phyloP scores from a whole-genome alignment of 2,888 invertebrate genomes.

The Carabus problematicus region DNA sequence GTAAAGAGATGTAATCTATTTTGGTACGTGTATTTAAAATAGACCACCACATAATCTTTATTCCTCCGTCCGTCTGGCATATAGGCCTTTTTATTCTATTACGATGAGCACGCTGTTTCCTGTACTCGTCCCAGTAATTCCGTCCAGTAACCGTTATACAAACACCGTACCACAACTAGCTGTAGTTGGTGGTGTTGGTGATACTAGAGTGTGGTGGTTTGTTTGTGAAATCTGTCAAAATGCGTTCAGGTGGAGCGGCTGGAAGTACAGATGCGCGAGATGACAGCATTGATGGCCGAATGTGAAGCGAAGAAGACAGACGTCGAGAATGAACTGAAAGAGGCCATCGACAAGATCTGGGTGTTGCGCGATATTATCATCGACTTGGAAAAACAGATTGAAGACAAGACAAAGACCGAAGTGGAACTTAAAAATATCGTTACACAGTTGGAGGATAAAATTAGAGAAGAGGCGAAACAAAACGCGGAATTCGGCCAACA shows the following conservation, averaged over 20 bases:
- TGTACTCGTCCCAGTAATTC: slow-evolving; percentile 6
- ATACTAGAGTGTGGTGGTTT: not conserved
- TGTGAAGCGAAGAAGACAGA: slow-evolving; percentile 69
- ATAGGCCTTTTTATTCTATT: slow-evolving; percentile 27
- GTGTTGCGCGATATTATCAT: slow-evolving; percentile 79
- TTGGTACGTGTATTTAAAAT: slow-evolving; percentile 35
- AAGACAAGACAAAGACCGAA: slow-evolving; percentile 70
- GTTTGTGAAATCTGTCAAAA: slow-evolving; percentile 24
- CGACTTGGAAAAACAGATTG: slow-evolving; percentile 78
- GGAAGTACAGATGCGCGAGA: slow-evolving; percentile 77
- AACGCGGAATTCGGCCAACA: slow-evolving; percentile 64
- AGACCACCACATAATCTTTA: slow-evolving; percentile 9
- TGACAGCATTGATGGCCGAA: slow-evolving; percentile 68
- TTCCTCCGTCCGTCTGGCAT: slow-evolving; percentile 28
- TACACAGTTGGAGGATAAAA: slow-evolving; percentile 63
- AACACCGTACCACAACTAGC: too few species aligned
- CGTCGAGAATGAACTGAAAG: slow-evolving; percentile 75
- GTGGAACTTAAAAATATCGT: slow-evolving; percentile 67
- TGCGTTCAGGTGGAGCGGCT: slow-evolving; percentile 75
- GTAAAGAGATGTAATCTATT: slow-evolving; percentile 28
- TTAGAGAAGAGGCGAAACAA: slow-evolving; percentile 65
- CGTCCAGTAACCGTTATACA: not conserved
- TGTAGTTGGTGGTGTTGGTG: too few species aligned
- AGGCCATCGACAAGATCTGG: slow-evolving; percentile 77
- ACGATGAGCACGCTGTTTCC: slow-evolving; percentile 6